phyloP scores from a whole-genome alignment of 1,140 invertebrate species.

The Armadillidium nasatum region DNA sequence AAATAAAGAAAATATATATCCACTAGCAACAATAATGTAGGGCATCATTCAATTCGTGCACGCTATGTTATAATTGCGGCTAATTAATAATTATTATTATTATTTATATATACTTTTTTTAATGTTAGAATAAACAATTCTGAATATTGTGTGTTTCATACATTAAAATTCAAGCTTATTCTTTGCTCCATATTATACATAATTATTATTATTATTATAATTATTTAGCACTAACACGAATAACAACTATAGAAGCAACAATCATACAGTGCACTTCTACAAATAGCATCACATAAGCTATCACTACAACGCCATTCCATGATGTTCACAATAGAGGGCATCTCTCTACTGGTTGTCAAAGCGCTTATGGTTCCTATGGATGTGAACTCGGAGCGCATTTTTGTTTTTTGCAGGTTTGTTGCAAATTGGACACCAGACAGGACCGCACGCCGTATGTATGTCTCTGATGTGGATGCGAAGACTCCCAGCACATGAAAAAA shows the following conservation, averaged over 20 bases:
- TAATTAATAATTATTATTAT: neutral
- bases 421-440: conserved; percentile 45
- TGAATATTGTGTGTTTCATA: conserved; percentile 41
- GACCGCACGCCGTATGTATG: conserved; percentile 44
- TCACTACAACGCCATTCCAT: conserved; percentile 35
- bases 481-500: conserved; percentile 45
- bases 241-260: conserved; percentile 41
- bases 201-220: too few relatives aligned
- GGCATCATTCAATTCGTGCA: conserved; percentile 1
- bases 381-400: conserved; percentile 44
- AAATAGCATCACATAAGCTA: conserved; percentile 42
- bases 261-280: conserved; percentile 43
- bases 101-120: too few relatives aligned
- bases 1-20: too few relatives aligned
- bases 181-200: conserved; percentile 30
- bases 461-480: conserved; percentile 45
- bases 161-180: conserved; percentile 35
- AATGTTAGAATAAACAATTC: conserved; percentile 32
- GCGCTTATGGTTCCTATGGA: conserved; percentile 40
- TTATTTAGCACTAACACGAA: conserved; percentile 34
- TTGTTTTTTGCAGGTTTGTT: conserved; percentile 46
- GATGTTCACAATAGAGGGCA: conserved; percentile 29
- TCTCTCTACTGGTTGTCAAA: conserved; percentile 37
- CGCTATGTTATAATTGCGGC: conserved; percentile 4
- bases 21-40: neutral